Base-by-base conservation (phyloP, 2,113 vertebrate genomes). In the Indicator indicator region DNA sequence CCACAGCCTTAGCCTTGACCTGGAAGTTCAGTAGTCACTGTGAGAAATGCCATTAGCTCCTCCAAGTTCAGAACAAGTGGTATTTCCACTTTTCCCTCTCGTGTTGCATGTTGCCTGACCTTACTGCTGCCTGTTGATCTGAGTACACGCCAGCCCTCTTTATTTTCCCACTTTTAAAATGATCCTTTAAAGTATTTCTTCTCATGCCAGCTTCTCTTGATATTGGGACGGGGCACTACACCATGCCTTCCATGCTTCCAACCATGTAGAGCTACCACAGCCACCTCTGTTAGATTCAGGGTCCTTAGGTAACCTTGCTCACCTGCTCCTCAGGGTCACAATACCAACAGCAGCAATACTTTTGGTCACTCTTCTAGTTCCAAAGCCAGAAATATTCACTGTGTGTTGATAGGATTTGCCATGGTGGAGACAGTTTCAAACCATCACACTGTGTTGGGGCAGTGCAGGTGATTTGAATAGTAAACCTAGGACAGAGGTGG, bases 381-480 rank as follows among this genome's bases (percentile, higher is more conserved):
- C 85, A 56, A 67, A 75, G 9, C 40, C n/a, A 56, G 30, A 24
- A 21, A 19, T 65, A 10, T 8, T 23, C 44, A 5, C 27, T 3
- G 0, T 9, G 4, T 11, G n/a, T n/a, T n/a, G n/a, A n/a, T n/a
- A n/a, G n/a, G n/a, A n/a, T n/a, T n/a, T n/a, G n/a, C n/a, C n/a
- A n/a, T n/a, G n/a, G n/a, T n/a, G n/a, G n/a, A n/a, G n/a, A n/a
- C n/a, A n/a, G n/a, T n/a, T n/a, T n/a, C n/a, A n/a, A n/a, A n/a
- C n/a, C n/a, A n/a, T n/a, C n/a, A n/a, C 44, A 5, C 27, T 3
- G 0, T 9, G 4, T 11, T 1, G 2, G 38, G 46, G 32, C 11
- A 23, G 27, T 0, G 4, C n/a, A 6, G 32, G 23, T 12, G 23
- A 1, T 9, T 38, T 10, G 19, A 33, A 11, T 1, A 23, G 30